Base-by-base conservation (phyloP, 2,888 invertebrate genomes). In the Capitulum mitella region DNA sequence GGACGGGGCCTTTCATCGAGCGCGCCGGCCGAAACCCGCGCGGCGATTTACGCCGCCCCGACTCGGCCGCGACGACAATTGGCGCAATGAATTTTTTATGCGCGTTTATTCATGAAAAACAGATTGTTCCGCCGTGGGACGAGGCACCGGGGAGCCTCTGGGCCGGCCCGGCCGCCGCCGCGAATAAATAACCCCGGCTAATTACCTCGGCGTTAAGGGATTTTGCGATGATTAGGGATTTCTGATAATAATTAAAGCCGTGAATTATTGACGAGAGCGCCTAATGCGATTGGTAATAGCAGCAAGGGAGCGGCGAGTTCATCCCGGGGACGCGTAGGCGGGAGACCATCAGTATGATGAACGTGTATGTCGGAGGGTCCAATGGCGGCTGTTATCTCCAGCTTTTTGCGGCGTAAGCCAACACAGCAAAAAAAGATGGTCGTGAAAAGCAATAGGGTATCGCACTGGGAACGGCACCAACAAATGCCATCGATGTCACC, bases 191-290 rank as follows among this genome's bases (percentile, higher is more conserved):
- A 37, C 10, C 37, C 6, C 37, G 54, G 26, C 70, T 70, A 70
- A 70, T 70, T 37, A 37, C 70, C 6, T 0, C 34, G 64, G 37
- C 37, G 70, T 19, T 34, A 34, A 70, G 70, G 70, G 70, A 70
- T 37, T 70, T 34, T 14, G 26, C 0, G 34, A 70, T 70, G 70
- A 70, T 70, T 70, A 70, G 70, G 70, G 70, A 70, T 70, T 70
- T 22, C 34, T 64, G 70, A 70, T 70, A 70, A 70, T 70, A 26
- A 70, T 37, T 70, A 70, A 70, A 70, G 70, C 70, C 32, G 70
- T 70, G 16, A 12, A 70, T 70, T 70, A 70, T 70, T 70, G 70
- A 70, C 37, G 26, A 6, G 37, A 34, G 37, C 16, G 70, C 2
- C 19, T 70, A 32, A 70, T 37, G 70, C 37, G 70, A 70, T 37